Evolutionary conservation across 2,113 vertebrate genomes (phyloP).

Genomic region (Podiceps cristatus): DNA sequence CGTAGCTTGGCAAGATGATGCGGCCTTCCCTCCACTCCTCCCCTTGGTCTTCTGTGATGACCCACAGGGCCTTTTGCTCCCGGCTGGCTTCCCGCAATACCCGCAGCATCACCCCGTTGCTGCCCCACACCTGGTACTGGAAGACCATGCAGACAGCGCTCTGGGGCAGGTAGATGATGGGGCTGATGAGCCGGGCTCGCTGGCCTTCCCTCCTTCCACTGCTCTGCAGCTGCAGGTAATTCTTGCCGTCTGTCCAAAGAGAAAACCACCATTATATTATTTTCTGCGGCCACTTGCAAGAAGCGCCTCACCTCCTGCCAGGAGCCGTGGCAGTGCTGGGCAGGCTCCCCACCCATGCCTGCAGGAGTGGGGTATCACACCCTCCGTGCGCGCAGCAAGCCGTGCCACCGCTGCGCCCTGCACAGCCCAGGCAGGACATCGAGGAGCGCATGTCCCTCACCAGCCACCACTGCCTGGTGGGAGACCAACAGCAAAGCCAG

Average conservation of each 20-base stretch:
- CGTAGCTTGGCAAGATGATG: conserved; percentile 91
- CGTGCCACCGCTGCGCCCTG: neutral
- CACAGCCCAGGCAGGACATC: neutral
- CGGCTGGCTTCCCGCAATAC: conserved; percentile 87
- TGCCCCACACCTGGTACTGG: conserved; percentile 88
- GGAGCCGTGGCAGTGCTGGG: neutral
- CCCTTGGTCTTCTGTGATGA: conserved; percentile 88
- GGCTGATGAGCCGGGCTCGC: conserved; percentile 90
- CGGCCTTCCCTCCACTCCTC: conserved; percentile 93
- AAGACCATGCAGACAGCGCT: conserved; percentile 93
- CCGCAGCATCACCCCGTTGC: conserved; percentile 85
- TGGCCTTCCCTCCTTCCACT: conserved; percentile 82
- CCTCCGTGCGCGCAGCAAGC: neutral
- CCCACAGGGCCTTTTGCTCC: conserved; percentile 91
- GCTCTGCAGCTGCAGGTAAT: conserved; percentile 88
- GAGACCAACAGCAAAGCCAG: neutral
- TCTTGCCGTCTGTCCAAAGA: conserved; percentile 79
- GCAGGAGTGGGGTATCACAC: neutral
- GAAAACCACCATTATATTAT: neutral
- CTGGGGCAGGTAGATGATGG: conserved; percentile 82
- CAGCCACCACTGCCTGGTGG: neutral
- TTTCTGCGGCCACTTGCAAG: neutral
- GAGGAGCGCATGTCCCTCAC: neutral
- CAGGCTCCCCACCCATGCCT: neutral
- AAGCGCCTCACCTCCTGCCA: neutral